phyloP scores from a whole-genome alignment of 2,888 invertebrate species.

The Tryphoninae sp. region DNA sequence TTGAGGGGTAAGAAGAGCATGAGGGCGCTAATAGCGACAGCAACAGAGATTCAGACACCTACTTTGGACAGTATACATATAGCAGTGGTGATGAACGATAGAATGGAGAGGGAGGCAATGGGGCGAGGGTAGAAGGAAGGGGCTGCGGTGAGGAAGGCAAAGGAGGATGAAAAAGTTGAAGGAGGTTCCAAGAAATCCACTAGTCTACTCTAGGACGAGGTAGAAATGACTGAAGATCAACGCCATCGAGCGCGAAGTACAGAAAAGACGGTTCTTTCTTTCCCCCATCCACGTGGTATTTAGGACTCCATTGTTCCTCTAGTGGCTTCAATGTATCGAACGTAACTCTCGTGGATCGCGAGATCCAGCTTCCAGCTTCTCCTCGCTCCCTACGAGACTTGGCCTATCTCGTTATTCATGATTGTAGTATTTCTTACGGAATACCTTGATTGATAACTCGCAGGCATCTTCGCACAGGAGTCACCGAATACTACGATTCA shows the following conservation, averaged over 20 bases:
- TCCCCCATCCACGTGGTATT: conserved; percentile 40
- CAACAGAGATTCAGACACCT: conserved; percentile 28
- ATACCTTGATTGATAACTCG: too few relatives aligned
- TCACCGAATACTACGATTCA: too few relatives aligned
- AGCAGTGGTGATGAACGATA: conserved; percentile 26
- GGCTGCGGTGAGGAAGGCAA: too few relatives aligned
- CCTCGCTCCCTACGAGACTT: conserved; percentile 23
- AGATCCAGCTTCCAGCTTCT: conserved; percentile 27
- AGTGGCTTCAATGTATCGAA: conserved; percentile 50
- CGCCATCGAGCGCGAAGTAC: conserved; percentile 32
- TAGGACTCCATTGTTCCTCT: conserved; percentile 61
- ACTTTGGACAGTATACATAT: conserved; percentile 8
- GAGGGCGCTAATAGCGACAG: neutral
- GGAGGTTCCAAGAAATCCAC: conserved; percentile 3
- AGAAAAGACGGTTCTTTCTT: conserved; percentile 12
- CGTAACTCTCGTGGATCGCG: conserved; percentile 18
- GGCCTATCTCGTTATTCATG: neutral
- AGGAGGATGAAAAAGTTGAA: conserved; percentile 16
- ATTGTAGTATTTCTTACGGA: neutral
- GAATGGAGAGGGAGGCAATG: conserved; percentile 11
- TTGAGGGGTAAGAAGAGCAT: neutral
- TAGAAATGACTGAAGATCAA: conserved; percentile 50
- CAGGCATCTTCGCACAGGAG: too few relatives aligned
- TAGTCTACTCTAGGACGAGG: conserved; percentile 10
- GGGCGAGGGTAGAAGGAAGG: neutral